A percentile compares a stretch with the other conserved stretches of the same genome.
These are phyloP conservation scores for Morone saxatilis DNA, from an alignment of 2,113 vertebrate species.

Conservation along the genomic window DNA sequence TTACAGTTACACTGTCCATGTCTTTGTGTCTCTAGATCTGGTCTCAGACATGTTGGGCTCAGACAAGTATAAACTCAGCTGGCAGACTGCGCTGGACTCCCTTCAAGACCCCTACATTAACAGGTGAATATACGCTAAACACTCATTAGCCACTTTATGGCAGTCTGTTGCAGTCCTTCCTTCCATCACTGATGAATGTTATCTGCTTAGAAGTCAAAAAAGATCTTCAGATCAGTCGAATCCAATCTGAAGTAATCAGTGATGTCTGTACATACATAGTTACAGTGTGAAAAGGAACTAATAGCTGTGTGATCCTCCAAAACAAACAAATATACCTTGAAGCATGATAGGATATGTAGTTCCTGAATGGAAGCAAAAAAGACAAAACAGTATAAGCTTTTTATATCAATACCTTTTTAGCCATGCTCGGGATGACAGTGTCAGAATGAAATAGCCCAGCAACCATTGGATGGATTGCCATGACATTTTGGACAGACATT, in stretches of 20 bases:
- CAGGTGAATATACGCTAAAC: conserved; percentile 83
- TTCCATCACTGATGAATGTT: not conserved
- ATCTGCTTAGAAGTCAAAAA: not conserved
- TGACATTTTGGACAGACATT: no score
- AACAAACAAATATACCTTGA: no score
- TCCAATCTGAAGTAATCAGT: not conserved
- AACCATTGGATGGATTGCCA: no score
- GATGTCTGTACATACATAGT: not conserved
- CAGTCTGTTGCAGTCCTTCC: not conserved
- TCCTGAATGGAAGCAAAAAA: no score
- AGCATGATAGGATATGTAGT: no score
- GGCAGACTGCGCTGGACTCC: conserved; percentile 90
- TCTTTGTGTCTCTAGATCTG: conserved; percentile 83
- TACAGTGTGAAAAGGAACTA: not conserved
- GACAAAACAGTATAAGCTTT: no score
- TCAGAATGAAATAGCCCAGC: no score
- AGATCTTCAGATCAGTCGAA: not conserved
- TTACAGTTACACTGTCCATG: not conserved
- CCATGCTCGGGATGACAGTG: no score
- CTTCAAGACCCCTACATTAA: conserved; percentile 92
- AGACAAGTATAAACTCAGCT: conserved; percentile 89
- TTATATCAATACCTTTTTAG: no score
- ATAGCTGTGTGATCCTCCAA: no score
- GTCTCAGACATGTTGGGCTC: conserved; percentile 89
- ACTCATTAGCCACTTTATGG: not conserved